Evolutionary conservation across 2,113 vertebrate species (phyloP).

Genomic region (Phyllostomus hastatus): DNA sequence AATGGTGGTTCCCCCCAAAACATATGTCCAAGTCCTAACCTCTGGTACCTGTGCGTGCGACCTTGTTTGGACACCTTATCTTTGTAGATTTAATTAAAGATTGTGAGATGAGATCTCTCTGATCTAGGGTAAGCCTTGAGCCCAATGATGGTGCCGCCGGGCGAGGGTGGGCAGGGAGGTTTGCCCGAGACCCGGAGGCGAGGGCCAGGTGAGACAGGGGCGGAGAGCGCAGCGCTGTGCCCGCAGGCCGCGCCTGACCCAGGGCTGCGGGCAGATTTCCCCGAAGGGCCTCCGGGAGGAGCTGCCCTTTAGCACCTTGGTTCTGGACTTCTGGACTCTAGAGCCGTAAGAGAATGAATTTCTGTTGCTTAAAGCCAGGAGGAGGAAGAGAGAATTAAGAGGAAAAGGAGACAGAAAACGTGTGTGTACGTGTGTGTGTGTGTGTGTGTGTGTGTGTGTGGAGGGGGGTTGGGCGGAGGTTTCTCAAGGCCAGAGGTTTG

Average conservation of each 20-base stretch:
- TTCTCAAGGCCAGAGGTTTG: background rate
- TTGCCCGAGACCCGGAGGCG: background rate
- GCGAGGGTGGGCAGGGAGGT: too few species aligned
- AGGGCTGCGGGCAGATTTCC: background rate
- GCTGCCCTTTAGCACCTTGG: background rate
- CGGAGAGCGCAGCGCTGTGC: background rate
- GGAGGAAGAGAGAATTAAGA: background rate
- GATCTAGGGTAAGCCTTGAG: background rate
- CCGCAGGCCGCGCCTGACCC: accelerated
- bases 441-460: too few species aligned
- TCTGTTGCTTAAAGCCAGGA: background rate
- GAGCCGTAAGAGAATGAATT: background rate
- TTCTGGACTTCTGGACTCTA: background rate
- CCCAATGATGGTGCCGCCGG: background rate
- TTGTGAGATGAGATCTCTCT: too few species aligned
- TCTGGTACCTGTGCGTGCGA: background rate
- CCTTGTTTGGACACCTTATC: background rate
- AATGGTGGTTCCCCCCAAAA: background rate
- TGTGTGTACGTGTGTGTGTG: too few species aligned
- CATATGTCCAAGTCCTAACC: background rate
- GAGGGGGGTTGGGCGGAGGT: too few species aligned
- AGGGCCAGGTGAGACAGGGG: background rate
- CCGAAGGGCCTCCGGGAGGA: background rate
- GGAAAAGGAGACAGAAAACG: too few species aligned
- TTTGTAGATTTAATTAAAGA: background rate